Base-by-base conservation (phyloP, 1,140 invertebrate genomes). In the Drosophila tristis region DNA sequence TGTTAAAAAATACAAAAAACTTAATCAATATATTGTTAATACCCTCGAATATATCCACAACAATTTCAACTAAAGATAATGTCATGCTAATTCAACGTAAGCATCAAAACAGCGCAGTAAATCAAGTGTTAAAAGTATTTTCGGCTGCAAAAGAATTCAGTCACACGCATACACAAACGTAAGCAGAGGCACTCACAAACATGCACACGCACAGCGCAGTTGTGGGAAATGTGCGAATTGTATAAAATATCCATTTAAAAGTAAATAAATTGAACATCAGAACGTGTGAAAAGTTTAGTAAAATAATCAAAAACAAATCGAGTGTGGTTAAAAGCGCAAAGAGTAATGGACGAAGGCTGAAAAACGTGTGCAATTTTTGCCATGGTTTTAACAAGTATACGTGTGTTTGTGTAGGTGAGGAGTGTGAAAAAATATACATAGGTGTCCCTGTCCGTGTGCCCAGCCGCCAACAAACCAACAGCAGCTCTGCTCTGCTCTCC, bases 181-280 rank as follows among this genome's bases (percentile, higher is more conserved):
- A 79, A 45, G 55, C 45, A 45, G 23, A 64, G 55, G 53, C 57
- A 78, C 63, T 11, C 9, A 11, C 9, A 35, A 11, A 51, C 60
- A 65, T 54, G 45, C 54, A 60, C 61, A 73, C 50, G 47, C 63
- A 55, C 74, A 81, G 74, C 66, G 81, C 77, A 74, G 56, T 70
- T 86, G 62, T 74, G 61, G 65, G 63, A 87, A 79, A 86, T 82
- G 82, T 86, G 82, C 75, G 79, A 81, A 82, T 78, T 87, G 51
- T 78, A 67, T 68, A 58, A 81, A 85, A 75, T 73, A 81, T 78
- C 42, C 26, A 65, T 65, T 64, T 57, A 51, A 72, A 76, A 76
- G 39, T 78, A 61, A 65, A 82, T 51, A 79, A 78, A 65, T 57
- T 67, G 25, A 53, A 48, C 48, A 25, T 23, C 13, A 31, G 51